Evolutionary conservation across 2,888 invertebrate genomes (phyloP).

Genomic region (Sisyra terminalis): DNA sequence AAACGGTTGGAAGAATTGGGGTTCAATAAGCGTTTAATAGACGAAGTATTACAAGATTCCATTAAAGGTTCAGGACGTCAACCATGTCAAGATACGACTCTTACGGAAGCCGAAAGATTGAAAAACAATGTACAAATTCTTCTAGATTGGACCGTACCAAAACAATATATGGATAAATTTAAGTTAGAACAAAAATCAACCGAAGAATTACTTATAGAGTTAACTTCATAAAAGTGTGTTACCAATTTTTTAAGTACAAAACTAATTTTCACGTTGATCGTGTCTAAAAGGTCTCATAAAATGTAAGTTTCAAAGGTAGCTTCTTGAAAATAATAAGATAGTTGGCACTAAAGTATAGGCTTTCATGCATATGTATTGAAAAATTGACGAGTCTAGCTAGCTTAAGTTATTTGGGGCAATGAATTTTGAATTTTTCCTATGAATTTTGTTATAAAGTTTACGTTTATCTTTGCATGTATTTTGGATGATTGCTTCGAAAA

Average conservation of each 20-base stretch:
- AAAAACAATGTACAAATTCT: conserved; percentile 61
- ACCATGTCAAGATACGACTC: conserved; percentile 39
- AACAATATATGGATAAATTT: conserved; percentile 59
- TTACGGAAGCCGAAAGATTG: conserved; percentile 44
- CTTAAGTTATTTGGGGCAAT: too few relatives aligned
- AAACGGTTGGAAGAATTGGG: conserved; percentile 63
- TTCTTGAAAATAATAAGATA: too few relatives aligned
- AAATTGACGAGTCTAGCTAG: too few relatives aligned
- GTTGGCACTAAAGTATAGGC: too few relatives aligned
- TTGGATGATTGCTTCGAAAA: too few relatives aligned
- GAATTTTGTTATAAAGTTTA: too few relatives aligned
- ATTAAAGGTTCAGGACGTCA: conserved; percentile 55
- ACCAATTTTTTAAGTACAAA: background rate
- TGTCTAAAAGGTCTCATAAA: too few relatives aligned
- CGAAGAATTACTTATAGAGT: conserved; percentile 61
- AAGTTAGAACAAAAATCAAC: conserved; percentile 54
- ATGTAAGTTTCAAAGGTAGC: too few relatives aligned
- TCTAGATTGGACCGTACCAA: conserved; percentile 66
- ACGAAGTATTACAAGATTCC: conserved; percentile 64
- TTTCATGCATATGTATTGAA: too few relatives aligned
- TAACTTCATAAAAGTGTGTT: conserved; percentile 33
- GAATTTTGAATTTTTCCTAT: too few relatives aligned
- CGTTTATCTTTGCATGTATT: too few relatives aligned
- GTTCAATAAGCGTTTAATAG: conserved; percentile 55
- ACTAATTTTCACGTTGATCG: background rate